A percentile compares a stretch with the other conserved stretches of the same genome.
Conservation (phyloP, 2,888 invertebrate species). For the Drosophila neotestacea region DNA sequence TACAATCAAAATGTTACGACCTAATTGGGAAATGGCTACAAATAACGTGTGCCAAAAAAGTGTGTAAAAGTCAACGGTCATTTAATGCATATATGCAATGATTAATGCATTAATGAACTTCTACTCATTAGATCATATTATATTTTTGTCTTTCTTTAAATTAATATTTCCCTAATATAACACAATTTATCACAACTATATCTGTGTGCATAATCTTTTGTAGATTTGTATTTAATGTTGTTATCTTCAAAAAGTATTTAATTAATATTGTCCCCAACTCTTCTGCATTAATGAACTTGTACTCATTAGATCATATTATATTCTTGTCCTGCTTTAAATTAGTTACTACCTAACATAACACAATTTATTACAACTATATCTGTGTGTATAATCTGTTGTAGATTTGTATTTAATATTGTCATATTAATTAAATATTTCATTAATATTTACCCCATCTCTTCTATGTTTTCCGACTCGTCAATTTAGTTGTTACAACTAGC, state of each 20-base stretch:
- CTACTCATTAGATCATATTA: constrained; percentile 3
- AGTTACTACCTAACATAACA: not conserved
- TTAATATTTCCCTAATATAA: not conserved
- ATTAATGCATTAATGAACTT: constrained; percentile 2
- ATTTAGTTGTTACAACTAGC: not conserved
- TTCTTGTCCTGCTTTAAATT: not conserved
- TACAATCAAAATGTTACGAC: constrained; percentile 13
- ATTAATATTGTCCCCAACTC: no score
- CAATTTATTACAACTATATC: not conserved
- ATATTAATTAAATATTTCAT: not conserved
- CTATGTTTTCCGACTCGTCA: no score
- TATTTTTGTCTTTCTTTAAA: not conserved
- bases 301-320: constrained; percentile 4
- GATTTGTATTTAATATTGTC: not conserved
- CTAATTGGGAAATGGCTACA: constrained; percentile 29
- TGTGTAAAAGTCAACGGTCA: constrained; percentile 21
- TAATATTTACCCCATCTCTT: not conserved
- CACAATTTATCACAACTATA: not conserved
- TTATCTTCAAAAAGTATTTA: no score
- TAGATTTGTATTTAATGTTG: not conserved
- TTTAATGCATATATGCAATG: constrained; percentile 20
- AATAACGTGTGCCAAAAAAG: not conserved
- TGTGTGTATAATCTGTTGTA: not conserved
- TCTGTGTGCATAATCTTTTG: not conserved
- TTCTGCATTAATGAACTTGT: no score